Conservation (phyloP, 2,797 vertebrate genomes). For the Bradypodion pumilum region DNA sequence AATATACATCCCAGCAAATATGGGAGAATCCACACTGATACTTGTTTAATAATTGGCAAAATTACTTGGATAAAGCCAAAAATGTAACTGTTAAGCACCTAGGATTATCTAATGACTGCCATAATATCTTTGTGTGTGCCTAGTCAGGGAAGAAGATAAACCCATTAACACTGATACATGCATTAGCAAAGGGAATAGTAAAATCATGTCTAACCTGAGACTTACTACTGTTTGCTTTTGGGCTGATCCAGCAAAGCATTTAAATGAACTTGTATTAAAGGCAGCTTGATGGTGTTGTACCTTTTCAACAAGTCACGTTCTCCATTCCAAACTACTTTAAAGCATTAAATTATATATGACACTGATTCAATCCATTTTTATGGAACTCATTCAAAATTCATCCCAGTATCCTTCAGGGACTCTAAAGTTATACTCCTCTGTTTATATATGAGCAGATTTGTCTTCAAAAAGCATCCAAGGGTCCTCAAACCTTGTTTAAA, state of each 20-base stretch:
- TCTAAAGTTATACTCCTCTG: slow-evolving; percentile 25
- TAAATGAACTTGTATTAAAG: slow-evolving; percentile 22
- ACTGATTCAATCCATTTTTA: slow-evolving; percentile 43
- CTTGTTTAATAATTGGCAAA: slow-evolving; percentile 12
- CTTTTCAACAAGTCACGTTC: slow-evolving; percentile 18
- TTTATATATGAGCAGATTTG: slow-evolving; percentile 40
- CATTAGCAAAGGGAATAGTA: slow-evolving; percentile 33
- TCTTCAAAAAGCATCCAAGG: background rate
- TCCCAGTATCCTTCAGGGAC: slow-evolving; percentile 21
- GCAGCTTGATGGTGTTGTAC: background rate
- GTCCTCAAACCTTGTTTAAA: background rate
- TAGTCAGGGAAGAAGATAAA: background rate
- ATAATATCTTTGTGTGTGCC: background rate
- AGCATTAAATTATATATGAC: slow-evolving; percentile 33
- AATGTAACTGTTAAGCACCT: slow-evolving; percentile 14
- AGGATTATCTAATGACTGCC: slow-evolving; percentile 8
- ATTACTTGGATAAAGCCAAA: background rate
- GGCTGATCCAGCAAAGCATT: slow-evolving; percentile 27
- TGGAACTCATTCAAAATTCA: slow-evolving; percentile 44
- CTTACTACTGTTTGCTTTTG: slow-evolving; percentile 46
- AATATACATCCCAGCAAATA: background rate
- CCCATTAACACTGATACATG: slow-evolving; percentile 10
- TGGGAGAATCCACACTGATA: background rate
- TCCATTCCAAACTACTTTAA: slow-evolving; percentile 21
- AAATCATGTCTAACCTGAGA: slow-evolving; percentile 39